phyloP scores from a whole-genome alignment of 2,113 vertebrate species.

The Orthochromis indermauri region DNA sequence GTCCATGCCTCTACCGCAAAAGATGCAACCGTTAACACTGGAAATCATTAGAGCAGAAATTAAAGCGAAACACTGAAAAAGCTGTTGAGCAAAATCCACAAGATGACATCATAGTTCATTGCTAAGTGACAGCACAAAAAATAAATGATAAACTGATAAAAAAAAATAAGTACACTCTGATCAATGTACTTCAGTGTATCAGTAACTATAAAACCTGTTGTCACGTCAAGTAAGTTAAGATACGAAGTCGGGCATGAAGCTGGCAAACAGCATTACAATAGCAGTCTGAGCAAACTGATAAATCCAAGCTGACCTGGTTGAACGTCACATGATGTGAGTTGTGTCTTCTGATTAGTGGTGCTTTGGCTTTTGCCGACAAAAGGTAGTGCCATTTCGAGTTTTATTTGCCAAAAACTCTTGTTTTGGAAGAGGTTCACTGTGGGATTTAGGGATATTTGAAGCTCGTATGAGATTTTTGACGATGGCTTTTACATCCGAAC shows the following conservation, averaged over 20 bases:
- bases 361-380: neutral
- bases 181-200: neutral
- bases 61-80: neutral
- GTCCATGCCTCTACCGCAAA: neutral
- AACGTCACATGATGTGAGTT: neutral
- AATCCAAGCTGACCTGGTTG: neutral
- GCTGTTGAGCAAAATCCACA: neutral
- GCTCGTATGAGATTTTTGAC: neutral
- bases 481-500: accelerated
- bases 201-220: neutral
- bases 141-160: neutral
- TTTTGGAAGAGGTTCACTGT: neutral
- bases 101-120: neutral
- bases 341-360: neutral
- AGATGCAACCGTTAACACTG: neutral
- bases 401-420: neutral
- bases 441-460: neutral
- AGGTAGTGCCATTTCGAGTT: neutral
- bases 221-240: neutral
- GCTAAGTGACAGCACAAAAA: neutral
- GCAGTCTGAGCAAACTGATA: neutral
- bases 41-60: neutral
- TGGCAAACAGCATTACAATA: neutral
- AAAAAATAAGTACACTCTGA: neutral
- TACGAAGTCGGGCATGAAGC: neutral